Conservation (phyloP, 2,113 vertebrate species). For the Numida meleagris region DNA sequence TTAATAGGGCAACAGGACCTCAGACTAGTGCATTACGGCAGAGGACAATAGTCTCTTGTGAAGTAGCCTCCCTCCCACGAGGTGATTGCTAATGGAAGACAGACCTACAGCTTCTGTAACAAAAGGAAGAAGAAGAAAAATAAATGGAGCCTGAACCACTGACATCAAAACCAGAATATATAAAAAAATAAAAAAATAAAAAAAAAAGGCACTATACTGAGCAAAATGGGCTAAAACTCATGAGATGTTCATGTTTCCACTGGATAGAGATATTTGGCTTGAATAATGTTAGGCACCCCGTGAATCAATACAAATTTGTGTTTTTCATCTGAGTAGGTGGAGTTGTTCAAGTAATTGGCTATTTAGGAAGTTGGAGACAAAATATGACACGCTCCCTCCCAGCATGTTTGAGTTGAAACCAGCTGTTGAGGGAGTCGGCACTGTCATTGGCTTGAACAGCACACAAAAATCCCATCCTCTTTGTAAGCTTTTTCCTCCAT, state of each 20-base stretch:
- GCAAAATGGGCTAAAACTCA: background rate
- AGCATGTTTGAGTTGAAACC: background rate
- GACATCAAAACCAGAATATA: background rate
- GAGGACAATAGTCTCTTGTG: background rate
- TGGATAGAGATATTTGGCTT: background rate
- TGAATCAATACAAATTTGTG: background rate
- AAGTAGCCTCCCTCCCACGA: background rate
- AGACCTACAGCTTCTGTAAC: background rate
- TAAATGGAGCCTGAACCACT: background rate
- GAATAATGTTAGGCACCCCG: background rate
- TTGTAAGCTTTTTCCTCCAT: background rate
- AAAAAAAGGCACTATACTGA: background rate
- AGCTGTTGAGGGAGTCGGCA: background rate
- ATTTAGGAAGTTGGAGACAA: background rate
- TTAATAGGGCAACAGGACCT: background rate
- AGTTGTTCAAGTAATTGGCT: background rate
- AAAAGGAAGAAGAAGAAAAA: background rate
- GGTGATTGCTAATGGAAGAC: background rate
- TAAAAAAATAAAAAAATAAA: background rate
- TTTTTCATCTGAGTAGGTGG: background rate
- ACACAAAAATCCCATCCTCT: background rate
- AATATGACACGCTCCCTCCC: background rate
- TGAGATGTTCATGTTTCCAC: background rate
- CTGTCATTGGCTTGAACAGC: background rate
- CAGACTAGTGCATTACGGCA: background rate